These are phyloP conservation scores for Himalopsyche japonica DNA, from an alignment of 2,888 invertebrate genomes.

Conservation along the genomic window DNA sequence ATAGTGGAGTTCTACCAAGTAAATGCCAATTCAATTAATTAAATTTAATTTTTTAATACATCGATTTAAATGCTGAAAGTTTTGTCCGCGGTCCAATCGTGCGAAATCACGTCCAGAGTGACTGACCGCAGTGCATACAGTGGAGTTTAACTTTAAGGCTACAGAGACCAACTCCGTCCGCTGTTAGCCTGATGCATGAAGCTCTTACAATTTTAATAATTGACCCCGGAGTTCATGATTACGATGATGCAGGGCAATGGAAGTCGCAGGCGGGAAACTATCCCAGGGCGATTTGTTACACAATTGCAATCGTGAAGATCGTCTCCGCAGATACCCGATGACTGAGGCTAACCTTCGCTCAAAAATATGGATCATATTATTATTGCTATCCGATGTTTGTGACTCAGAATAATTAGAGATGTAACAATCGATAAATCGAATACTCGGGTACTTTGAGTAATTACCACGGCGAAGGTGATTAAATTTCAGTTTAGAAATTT, in stretches of 20 bases:
- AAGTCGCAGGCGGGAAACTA: conserved; percentile 21
- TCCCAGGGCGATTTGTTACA: conserved; percentile 38
- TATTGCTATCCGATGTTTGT: not conserved
- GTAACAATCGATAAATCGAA: no score
- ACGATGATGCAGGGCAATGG: conserved; percentile 11
- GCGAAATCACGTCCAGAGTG: not conserved
- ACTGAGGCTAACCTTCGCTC: not conserved
- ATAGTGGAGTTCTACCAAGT: no score
- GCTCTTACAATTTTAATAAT: conserved; percentile 39
- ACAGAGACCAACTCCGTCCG: not conserved
- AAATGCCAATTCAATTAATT: no score
- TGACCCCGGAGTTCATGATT: conserved; percentile 34
- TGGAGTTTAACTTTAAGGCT: not conserved
- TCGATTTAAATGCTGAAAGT: not conserved
- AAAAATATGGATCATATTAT: not conserved
- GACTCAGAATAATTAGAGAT: not conserved
- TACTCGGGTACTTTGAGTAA: no score
- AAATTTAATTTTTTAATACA: not conserved
- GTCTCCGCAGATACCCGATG: conserved; percentile 13
- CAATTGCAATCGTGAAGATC: conserved; percentile 37
- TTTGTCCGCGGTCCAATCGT: not conserved
- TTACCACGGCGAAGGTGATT: no score
- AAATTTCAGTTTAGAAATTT: no score
- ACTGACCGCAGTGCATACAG: not conserved
- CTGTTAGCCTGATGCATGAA: conserved; percentile 26